Percentiles rank a stretch among this genome's conserved stretches.
phyloP scores from a whole-genome alignment of 2,113 vertebrate genomes.

The Collichthys lucidus region DNA sequence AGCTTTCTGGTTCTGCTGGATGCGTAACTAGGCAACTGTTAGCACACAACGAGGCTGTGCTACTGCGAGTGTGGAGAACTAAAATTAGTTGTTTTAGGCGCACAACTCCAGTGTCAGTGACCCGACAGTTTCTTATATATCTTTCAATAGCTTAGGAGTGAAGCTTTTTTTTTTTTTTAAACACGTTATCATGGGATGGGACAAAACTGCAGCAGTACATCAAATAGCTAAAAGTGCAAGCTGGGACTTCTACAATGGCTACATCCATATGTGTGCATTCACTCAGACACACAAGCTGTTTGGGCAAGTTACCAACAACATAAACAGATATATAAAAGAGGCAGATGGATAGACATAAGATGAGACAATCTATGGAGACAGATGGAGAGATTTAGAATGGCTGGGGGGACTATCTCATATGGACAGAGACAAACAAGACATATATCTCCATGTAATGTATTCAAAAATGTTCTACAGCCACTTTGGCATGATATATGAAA shows the following conservation, averaged over 20 bases:
- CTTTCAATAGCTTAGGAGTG: conserved; percentile 15
- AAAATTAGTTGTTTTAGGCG: background rate
- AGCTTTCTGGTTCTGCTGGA: background rate
- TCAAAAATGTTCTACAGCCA: conserved; percentile 1
- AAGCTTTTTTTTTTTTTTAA: background rate
- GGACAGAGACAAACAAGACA: conserved; percentile 18
- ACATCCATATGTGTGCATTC: conserved; percentile 19
- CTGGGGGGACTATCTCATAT: background rate
- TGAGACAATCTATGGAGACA: conserved; percentile 25
- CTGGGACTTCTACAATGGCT: conserved; percentile 40
- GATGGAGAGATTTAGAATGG: conserved; percentile 29
- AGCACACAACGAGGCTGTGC: background rate
- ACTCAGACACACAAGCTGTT: conserved; percentile 36
- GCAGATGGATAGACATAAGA: conserved; percentile 50
- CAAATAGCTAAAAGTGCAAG: conserved; percentile 36
- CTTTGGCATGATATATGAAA: background rate
- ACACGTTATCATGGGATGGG: conserved; percentile 39
- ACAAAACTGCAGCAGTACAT: conserved; percentile 21
- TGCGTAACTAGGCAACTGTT: background rate
- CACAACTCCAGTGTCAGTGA: background rate
- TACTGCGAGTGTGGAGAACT: background rate
- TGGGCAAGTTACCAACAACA: conserved; percentile 37
- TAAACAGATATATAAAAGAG: conserved; percentile 42
- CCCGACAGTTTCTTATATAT: background rate
- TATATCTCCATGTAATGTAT: background rate